Evolutionary conservation across 1,140 invertebrate genomes (phyloP), one percentile per base, ranked within the genome.

Genomic region (Scaptomyza hsui): DNA sequence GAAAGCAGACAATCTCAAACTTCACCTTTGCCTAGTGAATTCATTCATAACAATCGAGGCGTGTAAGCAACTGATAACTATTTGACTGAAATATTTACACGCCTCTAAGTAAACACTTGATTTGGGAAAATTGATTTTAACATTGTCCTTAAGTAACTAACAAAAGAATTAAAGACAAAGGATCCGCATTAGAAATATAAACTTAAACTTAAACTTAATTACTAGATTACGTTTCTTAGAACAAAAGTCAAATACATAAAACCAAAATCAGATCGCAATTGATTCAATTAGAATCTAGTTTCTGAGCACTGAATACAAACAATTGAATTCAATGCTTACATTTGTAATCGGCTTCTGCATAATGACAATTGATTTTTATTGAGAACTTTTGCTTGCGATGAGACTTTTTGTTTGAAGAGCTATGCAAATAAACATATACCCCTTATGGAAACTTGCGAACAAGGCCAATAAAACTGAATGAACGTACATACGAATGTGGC

Each of bases 231-330:
- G 4, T 53, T 39, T 44, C 39, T 21, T 5, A 41, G 18, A 29
- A 24, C 26, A 37, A 9, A 65, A 63, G 42, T 47, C 21, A 6
- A 16, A 37, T 37, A n/a, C 35, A 35, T 6, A 12, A 4, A 3
- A 5, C 24, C 7, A 15, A 26, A 41, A 41, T 59, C 45, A 26
- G 41, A 37, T 62, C n/a, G 9, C 42, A 63, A 63, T 48, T 69
- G 65, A 63, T 53, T 69, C 42, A 55, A 55, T 55, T 69, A 32
- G 32, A 41, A 59, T 42, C 37, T n/a, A 65, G 45, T 56, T 35
- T 13, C 44, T 13, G 9, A 47, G n/a, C 32, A 61, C 47, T 26
- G 18, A 47, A 26, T 26, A 10, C 10, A 29, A 49, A 35, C 65
- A 53, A 52, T 62, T 44, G 48, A 68, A 68, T 7, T 45, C 13